Conservation (phyloP, 2,888 invertebrate genomes). For the Drosophila prolongata region DNA sequence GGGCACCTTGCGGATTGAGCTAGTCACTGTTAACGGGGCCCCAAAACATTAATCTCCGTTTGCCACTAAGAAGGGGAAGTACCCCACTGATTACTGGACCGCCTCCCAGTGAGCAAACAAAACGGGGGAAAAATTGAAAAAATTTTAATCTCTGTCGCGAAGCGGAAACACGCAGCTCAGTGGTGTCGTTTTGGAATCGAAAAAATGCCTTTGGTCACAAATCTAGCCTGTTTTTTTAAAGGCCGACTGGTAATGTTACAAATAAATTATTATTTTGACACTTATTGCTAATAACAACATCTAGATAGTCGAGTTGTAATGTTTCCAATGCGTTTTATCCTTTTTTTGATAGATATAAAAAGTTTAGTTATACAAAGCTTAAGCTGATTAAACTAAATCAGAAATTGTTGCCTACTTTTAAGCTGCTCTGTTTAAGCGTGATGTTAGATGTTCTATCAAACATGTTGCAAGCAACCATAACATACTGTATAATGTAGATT, state of each 20-base stretch:
- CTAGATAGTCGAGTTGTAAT: no score
- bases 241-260: no score
- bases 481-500: no score
- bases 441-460: not conserved
- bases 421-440: not conserved
- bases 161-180: slow-evolving; percentile 69
- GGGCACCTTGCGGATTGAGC: slow-evolving; percentile 55
- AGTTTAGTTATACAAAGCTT: no score
- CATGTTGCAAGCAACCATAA: not conserved
- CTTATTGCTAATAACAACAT: no score
- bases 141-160: slow-evolving; percentile 73
- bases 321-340: no score
- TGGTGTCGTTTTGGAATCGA: not conserved
- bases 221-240: not conserved
- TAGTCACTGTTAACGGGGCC: slow-evolving; percentile 61
- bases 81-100: slow-evolving; percentile 40
- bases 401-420: not conserved
- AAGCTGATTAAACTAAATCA: no score
- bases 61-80: slow-evolving; percentile 66
- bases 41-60: slow-evolving; percentile 82
- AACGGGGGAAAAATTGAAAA: slow-evolving; percentile 63
- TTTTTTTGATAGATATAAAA: no score
- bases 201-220: not conserved
- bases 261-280: no score
- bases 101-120: slow-evolving; percentile 50